These are phyloP conservation scores for Gymnarchus niloticus DNA, from an alignment of 2,113 vertebrate genomes.

Conservation along the genomic window DNA sequence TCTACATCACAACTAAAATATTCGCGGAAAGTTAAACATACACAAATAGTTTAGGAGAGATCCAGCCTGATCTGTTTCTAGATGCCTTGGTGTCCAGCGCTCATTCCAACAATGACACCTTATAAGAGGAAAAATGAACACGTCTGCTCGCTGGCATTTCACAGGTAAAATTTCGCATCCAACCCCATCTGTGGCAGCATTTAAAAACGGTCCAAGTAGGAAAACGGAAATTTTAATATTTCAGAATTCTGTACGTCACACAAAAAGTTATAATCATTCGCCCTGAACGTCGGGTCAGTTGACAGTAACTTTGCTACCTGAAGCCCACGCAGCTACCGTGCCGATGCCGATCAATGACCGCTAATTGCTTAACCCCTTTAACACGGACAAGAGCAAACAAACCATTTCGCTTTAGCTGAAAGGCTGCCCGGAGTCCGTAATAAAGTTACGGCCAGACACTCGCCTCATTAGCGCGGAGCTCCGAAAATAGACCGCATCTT, in stretches of 20 bases:
- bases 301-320: background rate
- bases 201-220: background rate
- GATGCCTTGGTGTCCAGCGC: background rate
- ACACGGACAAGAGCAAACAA: background rate
- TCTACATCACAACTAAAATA: background rate
- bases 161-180: background rate
- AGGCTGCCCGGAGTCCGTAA: conserved; percentile 57
- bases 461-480: conserved; percentile 72
- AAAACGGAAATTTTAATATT: background rate
- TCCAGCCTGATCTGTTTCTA: background rate
- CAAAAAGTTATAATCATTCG: background rate
- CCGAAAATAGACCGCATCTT: conserved; percentile 70
- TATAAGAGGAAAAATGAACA: background rate
- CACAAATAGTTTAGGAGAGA: background rate
- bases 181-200: background rate
- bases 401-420: conserved; percentile 33
- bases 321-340: background rate
- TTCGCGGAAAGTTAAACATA: background rate
- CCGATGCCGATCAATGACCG: background rate
- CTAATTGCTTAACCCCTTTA: conserved; percentile 31
- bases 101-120: background rate
- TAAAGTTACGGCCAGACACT: conserved; percentile 63
- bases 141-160: background rate
- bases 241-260: background rate
- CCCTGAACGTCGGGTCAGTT: background rate